phyloP scores from a whole-genome alignment of 2,797 vertebrate genomes.

The Rhabdomys pumilio region DNA sequence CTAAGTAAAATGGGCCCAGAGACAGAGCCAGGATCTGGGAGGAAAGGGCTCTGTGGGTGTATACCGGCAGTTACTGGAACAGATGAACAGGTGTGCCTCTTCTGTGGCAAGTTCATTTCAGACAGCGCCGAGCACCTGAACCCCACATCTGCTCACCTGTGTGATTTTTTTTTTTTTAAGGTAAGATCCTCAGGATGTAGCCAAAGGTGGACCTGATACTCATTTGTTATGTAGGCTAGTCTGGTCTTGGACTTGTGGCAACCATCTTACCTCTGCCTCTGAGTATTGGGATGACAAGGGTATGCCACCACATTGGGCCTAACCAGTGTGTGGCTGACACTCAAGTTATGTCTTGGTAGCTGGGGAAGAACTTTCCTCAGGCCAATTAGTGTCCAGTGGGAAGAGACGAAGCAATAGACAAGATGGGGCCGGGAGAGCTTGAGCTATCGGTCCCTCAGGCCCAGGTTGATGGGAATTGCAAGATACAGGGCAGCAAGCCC shows the following conservation, averaged over 20 bases:
- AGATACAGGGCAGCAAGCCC: background rate
- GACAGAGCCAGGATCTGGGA: background rate
- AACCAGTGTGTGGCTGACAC: background rate
- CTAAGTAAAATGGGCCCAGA: background rate
- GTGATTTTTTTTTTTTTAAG: background rate
- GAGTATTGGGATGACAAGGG: background rate
- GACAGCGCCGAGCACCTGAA: background rate
- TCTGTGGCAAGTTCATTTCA: background rate
- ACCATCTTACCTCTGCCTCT: background rate
- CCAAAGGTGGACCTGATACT: background rate
- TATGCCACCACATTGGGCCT: background rate
- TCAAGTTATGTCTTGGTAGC: too few species aligned
- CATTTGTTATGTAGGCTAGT: background rate
- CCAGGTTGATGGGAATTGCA: background rate
- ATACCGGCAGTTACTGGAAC: background rate
- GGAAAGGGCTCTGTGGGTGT: fast-evolving
- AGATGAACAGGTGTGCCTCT: background rate
- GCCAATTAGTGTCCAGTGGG: background rate
- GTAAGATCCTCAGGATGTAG: background rate
- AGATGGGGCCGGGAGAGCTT: fast-evolving
- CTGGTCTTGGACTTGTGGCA: background rate
- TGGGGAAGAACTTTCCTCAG: constrained; percentile 1
- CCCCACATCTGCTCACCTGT: background rate
- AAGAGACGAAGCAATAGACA: background rate
- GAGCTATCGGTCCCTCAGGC: background rate